Percentiles rank a stretch among this genome's conserved stretches.
Conservation (phyloP, 1,140 invertebrate species). For the Drosophila pseudoobscura region DNA sequence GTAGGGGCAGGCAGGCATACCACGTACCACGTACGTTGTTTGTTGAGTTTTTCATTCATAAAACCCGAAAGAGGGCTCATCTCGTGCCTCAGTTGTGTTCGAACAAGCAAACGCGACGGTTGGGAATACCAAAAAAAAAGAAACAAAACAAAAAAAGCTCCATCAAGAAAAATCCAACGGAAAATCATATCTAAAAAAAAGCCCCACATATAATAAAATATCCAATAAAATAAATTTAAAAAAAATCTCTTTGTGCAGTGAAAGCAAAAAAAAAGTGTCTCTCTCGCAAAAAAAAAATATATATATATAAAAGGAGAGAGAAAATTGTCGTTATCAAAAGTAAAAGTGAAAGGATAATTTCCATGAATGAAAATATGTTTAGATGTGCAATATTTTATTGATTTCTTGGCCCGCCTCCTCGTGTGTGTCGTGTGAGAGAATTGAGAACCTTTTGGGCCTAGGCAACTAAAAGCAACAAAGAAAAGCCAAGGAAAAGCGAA, state of each 20-base stretch:
- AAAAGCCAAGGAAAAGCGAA: no score
- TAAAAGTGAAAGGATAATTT: constrained; percentile 55
- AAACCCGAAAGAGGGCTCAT: constrained; percentile 83
- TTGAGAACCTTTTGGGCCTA: constrained; percentile 20
- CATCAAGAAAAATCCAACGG: constrained; percentile 30
- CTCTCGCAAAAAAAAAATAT: neutral
- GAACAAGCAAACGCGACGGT: constrained; percentile 83
- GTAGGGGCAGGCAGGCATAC: constrained; percentile 44
- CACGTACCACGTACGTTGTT: constrained; percentile 4
- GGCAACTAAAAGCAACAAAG: no score
- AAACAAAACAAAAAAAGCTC: constrained; percentile 11
- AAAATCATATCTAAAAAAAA: constrained; percentile 15
- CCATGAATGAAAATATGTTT: constrained; percentile 63
- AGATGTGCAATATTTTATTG: constrained; percentile 57
- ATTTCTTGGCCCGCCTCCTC: constrained; percentile 46
- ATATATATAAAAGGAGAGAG: constrained; percentile 10
- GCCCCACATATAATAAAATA: constrained; percentile 4
- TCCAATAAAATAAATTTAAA: neutral
- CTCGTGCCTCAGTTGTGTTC: constrained; percentile 83
- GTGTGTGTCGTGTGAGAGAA: constrained; percentile 14
- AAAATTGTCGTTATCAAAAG: constrained; percentile 14
- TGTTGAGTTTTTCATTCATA: constrained; percentile 83
- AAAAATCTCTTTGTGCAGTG: no score
- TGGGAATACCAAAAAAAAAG: constrained; percentile 35
- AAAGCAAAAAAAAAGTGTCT: constrained; percentile 7